Base-by-base conservation (phyloP, 2,888 invertebrate species). In the Mechanitis mazaeus region DNA sequence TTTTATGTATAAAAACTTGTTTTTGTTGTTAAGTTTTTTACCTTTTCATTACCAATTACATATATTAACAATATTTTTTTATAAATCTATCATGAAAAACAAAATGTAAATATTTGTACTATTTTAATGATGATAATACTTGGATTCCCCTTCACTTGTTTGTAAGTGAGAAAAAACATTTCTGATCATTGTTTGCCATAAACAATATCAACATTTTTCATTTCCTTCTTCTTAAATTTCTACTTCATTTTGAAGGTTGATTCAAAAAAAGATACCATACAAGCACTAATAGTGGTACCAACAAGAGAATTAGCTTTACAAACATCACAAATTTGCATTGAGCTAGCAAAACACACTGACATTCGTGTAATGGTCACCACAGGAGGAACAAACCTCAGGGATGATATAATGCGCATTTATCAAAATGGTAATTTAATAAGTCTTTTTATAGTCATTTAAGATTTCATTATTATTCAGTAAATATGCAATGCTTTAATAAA, bases 311-410 rank as follows among this genome's bases (percentile, higher is more conserved):
- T 99, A 87, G 99, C 99, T 68, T 93, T 99, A 77, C 99, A 99
- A 90, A 99, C 99, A 81, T 98, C 98, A 92, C 99, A 99, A 92
- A 99, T 99, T 84, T 98, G 99, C 91, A 98, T 98, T 85, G 99
- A 99, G 89, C 92, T 99, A 78, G 96, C 98, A 71, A 99, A 99
- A 90, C 98, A 99, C 89, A 94, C 98, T 91, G 95, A 97, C 82
- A 94, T 98, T 78, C 96, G 98, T 85, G 97, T 98, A 72, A 99
- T 99, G 99, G 99, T 99, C 69, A 99, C 99, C 75, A 99, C 99
- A 72, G 99, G 99, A 82, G 99, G 99, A 76, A 99, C 99, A 74
- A 96, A 96, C 90, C 92, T 97, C 78, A 95, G 98, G 83, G 99
- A 99, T 90, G 99, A 99, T 90, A 99, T 99, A 84, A 97, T 99